Evolutionary conservation across 1,140 invertebrate genomes (phyloP).

Genomic region (Melipona quadrifasciata): DNA sequence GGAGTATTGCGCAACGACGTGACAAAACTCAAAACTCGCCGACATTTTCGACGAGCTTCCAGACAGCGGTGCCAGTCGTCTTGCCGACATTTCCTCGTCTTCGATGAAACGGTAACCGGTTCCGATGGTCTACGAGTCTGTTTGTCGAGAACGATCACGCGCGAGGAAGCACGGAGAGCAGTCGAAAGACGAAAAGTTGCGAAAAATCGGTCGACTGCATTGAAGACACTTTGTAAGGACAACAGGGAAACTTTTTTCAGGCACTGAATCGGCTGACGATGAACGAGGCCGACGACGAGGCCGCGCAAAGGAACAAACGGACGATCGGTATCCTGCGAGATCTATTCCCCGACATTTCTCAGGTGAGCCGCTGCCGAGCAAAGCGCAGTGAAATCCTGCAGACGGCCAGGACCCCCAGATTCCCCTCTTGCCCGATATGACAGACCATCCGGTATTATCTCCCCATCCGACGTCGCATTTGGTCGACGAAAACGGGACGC

Average conservation of each 20-base stretch:
- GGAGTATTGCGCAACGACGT: conserved; percentile 38
- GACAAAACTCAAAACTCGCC: conserved; percentile 35
- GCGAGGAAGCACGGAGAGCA: no score
- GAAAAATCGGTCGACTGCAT: no score
- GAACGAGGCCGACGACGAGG: conserved; percentile 79
- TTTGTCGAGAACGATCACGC: no score
- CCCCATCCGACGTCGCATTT: background rate
- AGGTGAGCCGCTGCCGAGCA: conserved; percentile 82
- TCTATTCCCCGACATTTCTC: conserved; percentile 88
- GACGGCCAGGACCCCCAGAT: conserved; percentile 57
- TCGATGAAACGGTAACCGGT: background rate
- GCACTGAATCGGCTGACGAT: conserved; percentile 83
- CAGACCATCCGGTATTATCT: background rate
- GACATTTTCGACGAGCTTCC: conserved; percentile 1
- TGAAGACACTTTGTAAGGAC: conserved; percentile 36
- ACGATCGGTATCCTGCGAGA: conserved; percentile 88
- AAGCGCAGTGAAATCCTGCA: conserved; percentile 54
- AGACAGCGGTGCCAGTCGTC: background rate
- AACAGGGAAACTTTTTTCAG: conserved; percentile 72
- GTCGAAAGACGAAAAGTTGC: no score
- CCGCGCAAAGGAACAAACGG: conserved; percentile 87
- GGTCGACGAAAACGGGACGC: background rate
- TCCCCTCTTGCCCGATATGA: background rate
- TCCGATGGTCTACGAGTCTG: no score
- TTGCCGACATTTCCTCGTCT: background rate